phyloP scores from a whole-genome alignment of 1,140 invertebrate genomes.

The Cyphomyrmex costatus region DNA sequence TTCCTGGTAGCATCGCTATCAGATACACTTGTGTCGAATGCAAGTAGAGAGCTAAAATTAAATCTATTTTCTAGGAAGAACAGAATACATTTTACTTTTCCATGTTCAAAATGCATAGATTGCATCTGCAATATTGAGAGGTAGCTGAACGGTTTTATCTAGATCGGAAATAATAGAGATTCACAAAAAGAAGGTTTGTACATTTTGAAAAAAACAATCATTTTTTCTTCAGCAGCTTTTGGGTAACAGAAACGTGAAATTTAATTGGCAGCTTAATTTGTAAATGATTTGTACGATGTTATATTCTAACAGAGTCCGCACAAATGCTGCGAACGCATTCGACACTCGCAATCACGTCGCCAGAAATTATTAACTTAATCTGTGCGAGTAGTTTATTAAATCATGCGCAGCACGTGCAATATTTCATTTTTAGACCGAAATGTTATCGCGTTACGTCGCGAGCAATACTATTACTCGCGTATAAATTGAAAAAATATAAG shows the following conservation, averaged over 20 bases:
- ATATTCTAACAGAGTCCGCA: neutral
- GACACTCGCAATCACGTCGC: conserved; percentile 30
- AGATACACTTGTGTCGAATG: conserved; percentile 47
- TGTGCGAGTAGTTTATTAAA: conserved; percentile 45
- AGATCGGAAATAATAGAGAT: conserved; percentile 13
- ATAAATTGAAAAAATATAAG: conserved; percentile 49
- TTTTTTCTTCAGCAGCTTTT: neutral
- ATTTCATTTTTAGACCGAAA: conserved; percentile 31
- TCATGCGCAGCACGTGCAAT: conserved; percentile 22
- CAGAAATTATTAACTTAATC: conserved; percentile 53
- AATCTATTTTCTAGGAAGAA: conserved; percentile 36
- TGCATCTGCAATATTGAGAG: neutral
- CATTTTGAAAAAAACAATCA: conserved; percentile 19
- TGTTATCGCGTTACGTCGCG: neutral
- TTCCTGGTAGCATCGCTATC: conserved; percentile 62
- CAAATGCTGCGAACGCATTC: conserved; percentile 11
- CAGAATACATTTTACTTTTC: neutral
- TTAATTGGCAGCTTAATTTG: conserved; percentile 21
- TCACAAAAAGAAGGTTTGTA: neutral
- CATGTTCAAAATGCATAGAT: neutral
- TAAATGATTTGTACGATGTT: neutral
- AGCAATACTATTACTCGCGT: neutral
- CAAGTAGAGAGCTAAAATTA: conserved; percentile 43
- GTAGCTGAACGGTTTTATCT: neutral
- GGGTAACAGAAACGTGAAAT: neutral